Evolutionary conservation across 2,797 vertebrate species (phyloP).

Genomic region (Mormyrus proboscirostris): DNA sequence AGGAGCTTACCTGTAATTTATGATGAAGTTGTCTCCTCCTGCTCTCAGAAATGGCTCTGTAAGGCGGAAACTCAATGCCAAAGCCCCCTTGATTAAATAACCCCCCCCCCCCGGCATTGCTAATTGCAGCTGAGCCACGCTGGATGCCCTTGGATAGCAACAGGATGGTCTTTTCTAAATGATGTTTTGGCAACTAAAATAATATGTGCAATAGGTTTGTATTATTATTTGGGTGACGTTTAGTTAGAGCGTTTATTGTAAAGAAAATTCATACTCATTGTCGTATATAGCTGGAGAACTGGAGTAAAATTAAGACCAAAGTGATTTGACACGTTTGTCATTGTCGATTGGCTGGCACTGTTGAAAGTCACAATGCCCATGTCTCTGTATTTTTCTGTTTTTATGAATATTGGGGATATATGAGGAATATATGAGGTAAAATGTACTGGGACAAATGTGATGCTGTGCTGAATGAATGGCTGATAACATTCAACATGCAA

Average conservation of each 20-base stretch:
- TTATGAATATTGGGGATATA: slow-evolving; percentile 12
- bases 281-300: background rate
- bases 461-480: slow-evolving; percentile 24
- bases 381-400: background rate
- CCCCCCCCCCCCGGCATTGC: background rate
- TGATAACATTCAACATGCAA: slow-evolving; percentile 29
- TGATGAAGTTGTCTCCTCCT: background rate
- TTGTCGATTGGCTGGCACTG: background rate
- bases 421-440: slow-evolving; percentile 9
- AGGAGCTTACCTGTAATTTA: slow-evolving; percentile 1
- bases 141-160: background rate
- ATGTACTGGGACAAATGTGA: slow-evolving; percentile 17
- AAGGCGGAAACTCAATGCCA: background rate
- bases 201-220: background rate
- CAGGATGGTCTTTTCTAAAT: background rate
- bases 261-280: background rate
- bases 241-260: background rate
- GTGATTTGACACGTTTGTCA: background rate
- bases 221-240: background rate
- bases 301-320: slow-evolving; percentile 14
- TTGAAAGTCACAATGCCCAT: background rate
- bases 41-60: background rate
- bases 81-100: background rate
- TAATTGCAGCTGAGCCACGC: background rate
- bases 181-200: background rate